These are phyloP conservation scores for Alces alces DNA, from an alignment of 2,113 vertebrate species.

Conservation along the genomic window DNA sequence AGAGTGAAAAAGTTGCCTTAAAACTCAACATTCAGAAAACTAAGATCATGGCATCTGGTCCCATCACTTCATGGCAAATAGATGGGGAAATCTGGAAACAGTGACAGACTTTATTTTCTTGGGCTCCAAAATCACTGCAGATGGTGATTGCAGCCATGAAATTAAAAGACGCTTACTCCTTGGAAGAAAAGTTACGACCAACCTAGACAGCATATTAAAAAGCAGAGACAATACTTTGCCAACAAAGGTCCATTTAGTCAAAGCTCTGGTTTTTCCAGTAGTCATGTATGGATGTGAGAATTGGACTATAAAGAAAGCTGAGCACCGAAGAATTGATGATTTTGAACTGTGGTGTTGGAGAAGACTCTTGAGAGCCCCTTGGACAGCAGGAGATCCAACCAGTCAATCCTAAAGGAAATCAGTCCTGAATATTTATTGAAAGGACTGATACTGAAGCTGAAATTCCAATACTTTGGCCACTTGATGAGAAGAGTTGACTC, in stretches of 20 bases:
- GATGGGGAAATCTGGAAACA: not conserved
- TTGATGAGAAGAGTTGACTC: not conserved
- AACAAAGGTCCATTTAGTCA: not conserved
- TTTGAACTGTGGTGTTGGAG: not conserved
- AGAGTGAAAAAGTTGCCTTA: not conserved
- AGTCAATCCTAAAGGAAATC: not conserved
- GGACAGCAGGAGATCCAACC: not conserved
- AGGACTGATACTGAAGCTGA: not conserved
- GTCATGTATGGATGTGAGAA: not conserved
- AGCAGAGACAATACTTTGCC: not conserved
- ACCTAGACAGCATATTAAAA: not conserved
- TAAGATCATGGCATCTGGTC: not conserved
- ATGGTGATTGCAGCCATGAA: not conserved
- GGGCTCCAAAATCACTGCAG: not conserved
- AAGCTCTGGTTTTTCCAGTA: not conserved
- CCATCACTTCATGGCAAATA: not conserved
- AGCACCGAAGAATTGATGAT: rapidly evolving
- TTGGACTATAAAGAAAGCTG: not conserved
- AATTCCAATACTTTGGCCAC: not conserved
- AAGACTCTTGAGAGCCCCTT: not conserved
- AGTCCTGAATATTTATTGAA: not conserved
- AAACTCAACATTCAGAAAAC: not conserved
- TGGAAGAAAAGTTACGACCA: not conserved
- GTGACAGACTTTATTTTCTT: not conserved
- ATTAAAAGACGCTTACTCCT: not conserved